These are phyloP conservation scores for Trigoniulus corallinus DNA, from an alignment of 1,140 invertebrate species.

Conservation along the genomic window DNA sequence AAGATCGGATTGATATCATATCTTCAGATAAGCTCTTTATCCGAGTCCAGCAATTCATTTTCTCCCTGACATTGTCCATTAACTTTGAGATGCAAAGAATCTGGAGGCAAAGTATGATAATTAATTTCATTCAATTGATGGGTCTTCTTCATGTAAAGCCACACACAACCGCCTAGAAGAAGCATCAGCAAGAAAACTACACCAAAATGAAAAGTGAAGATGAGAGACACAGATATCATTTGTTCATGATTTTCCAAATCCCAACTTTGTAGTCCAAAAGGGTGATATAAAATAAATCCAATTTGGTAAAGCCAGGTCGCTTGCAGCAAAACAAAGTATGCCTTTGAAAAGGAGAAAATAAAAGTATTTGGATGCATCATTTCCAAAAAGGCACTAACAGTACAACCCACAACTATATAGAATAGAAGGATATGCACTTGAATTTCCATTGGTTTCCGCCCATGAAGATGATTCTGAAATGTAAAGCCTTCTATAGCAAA, in stretches of 20 bases:
- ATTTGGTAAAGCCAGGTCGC: conserved; percentile 36
- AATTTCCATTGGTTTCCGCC: conserved; percentile 27
- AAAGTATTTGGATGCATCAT: conserved; percentile 24
- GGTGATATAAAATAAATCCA: conserved; percentile 34
- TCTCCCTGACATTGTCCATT: too few relatives aligned
- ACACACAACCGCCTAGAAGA: background rate
- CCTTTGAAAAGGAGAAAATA: conserved; percentile 21
- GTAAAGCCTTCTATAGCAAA: conserved; percentile 29
- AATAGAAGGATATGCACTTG: conserved; percentile 31
- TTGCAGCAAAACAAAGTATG: conserved; percentile 29
- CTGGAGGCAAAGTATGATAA: too few relatives aligned
- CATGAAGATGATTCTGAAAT: conserved; percentile 34
- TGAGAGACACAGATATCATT: conserved; percentile 31
- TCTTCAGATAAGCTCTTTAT: too few relatives aligned
- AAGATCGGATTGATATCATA: too few relatives aligned
- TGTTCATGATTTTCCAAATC: conserved; percentile 26
- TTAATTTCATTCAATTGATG: too few relatives aligned
- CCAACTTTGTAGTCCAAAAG: conserved; percentile 24
- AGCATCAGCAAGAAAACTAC: conserved; percentile 17
- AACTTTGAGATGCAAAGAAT: too few relatives aligned
- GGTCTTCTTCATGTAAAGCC: background rate
- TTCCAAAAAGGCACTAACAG: conserved; percentile 23
- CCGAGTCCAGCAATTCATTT: too few relatives aligned
- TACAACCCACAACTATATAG: conserved; percentile 24
- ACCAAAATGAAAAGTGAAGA: conserved; percentile 30